Evolutionary conservation across 1,140 invertebrate genomes (phyloP).

Genomic region (Sinonovacula constricta): DNA sequence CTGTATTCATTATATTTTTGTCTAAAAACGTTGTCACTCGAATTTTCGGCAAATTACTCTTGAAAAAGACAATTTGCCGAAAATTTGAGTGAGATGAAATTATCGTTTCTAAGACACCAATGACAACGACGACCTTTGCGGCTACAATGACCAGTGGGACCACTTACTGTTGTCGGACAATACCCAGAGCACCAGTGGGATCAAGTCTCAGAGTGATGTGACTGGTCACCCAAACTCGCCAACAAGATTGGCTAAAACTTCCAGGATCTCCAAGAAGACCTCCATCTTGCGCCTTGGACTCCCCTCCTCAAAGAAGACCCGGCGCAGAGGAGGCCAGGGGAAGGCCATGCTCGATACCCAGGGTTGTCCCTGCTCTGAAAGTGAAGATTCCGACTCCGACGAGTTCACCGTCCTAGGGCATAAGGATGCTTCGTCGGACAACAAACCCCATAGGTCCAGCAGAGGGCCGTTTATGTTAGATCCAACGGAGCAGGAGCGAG

Average conservation of each 20-base stretch:
- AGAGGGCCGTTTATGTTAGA: not conserved
- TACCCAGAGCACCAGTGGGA: not conserved
- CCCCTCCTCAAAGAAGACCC: constrained; percentile 1
- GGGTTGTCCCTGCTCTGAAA: too few relatives aligned
- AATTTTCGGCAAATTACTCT: not conserved
- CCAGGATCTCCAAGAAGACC: constrained; percentile 3
- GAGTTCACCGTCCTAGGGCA: not conserved
- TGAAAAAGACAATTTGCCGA: not conserved
- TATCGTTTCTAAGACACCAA: constrained; percentile 4
- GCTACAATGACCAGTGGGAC: constrained; percentile 35
- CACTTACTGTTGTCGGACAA: constrained; percentile 13
- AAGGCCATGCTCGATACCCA: too few relatives aligned
- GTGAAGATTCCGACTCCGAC: not conserved
- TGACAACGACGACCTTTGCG: constrained; percentile 20
- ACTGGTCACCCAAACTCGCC: too few relatives aligned
- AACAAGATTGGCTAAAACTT: not conserved
- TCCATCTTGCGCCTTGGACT: constrained; percentile 16
- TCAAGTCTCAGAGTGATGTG: too few relatives aligned
- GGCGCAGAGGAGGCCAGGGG: not conserved
- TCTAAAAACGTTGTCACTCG: too few relatives aligned
- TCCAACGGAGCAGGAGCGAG: constrained; percentile 1
- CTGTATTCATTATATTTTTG: too few relatives aligned
- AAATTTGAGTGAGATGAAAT: not conserved
- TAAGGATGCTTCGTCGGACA: not conserved
- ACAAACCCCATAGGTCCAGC: not conserved